Base-by-base conservation (phyloP, 2,888 invertebrate genomes). In the Mythimna impura region DNA sequence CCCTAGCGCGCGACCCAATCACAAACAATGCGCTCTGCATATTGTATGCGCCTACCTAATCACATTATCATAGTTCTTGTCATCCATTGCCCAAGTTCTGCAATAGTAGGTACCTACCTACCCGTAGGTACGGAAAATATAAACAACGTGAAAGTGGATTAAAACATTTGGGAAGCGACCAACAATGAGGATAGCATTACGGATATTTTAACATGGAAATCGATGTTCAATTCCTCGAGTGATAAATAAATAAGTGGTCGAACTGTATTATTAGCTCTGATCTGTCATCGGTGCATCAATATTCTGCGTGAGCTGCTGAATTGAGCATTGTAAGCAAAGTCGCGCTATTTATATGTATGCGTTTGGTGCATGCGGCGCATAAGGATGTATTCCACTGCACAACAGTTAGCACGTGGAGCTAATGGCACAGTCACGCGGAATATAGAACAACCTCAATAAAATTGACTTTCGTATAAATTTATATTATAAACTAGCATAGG, bases 321-420 rank as follows among this genome's bases (percentile, higher is more conserved):
- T 77, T 72, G 78, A 77, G 76, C 47, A 82, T 76, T 79, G 83
- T 85, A 82, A 81, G 73, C 85, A 73, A 82, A 81, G 71, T 58
- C 63, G 67, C 34, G 62, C 75, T 84, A 80, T 86, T 85, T 82
- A 75, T 79, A 80, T 78, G 61, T 68, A 68, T 69, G 57, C 30
- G 22, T 14, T 22, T 8, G 55, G 20, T 47, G 76, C 43, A 61
- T 47, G 76, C 43, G 36, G 50, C 25, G 57, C 47, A 65, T 76
- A 54, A 62, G 40, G 76, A 76, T 55, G 40, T 34, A 65, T 54
- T 72, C 34, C 12, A 63, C 60, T 76, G 63, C 22, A 36, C 47
- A 25, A 40, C 14, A 50, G 14, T 30, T 25, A 22, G 47, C 64
- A 58, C 43, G 47, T 34, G 60, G 5, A 8, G 25, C 22, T 47